Conservation (phyloP, 2,888 invertebrate genomes). For the Elegia similella region DNA sequence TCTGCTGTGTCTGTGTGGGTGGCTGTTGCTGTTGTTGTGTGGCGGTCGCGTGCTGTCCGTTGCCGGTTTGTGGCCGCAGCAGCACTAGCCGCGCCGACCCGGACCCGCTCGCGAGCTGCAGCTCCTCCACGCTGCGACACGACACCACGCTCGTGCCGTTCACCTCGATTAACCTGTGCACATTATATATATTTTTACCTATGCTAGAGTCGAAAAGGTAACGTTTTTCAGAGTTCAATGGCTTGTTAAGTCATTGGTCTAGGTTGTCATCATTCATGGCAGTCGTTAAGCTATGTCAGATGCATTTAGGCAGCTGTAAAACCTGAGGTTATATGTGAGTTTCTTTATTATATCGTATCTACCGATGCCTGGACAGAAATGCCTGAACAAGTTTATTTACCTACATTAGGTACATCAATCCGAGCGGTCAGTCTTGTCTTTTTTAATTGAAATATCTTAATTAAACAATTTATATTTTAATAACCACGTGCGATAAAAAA, state of each 20-base stretch:
- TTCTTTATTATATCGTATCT: no score
- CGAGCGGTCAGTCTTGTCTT: no score
- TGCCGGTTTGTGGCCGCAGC: constrained; percentile 56
- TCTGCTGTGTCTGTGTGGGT: constrained; percentile 14
- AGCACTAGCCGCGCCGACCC: constrained; percentile 85
- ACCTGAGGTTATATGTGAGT: background rate
- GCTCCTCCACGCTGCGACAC: constrained; percentile 86
- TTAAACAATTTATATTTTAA: no score
- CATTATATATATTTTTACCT: background rate
- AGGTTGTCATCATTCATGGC: no score
- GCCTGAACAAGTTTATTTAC: no score
- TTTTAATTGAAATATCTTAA: no score
- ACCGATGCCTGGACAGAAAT: no score
- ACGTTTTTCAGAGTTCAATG: no score
- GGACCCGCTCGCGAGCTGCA: constrained; percentile 84
- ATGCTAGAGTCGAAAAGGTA: no score
- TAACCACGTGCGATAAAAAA: no score
- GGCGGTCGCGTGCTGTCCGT: constrained; percentile 53
- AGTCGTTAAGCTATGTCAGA: no score
- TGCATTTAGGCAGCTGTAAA: background rate
- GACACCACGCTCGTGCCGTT: constrained; percentile 89
- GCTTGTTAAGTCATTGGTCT: background rate
- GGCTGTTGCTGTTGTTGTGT: constrained; percentile 24
- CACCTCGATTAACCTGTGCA: constrained; percentile 87
- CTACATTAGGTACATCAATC: no score